Evolutionary conservation across 1,140 invertebrate species (phyloP).

Genomic region (Penaeus chinensis): DNA sequence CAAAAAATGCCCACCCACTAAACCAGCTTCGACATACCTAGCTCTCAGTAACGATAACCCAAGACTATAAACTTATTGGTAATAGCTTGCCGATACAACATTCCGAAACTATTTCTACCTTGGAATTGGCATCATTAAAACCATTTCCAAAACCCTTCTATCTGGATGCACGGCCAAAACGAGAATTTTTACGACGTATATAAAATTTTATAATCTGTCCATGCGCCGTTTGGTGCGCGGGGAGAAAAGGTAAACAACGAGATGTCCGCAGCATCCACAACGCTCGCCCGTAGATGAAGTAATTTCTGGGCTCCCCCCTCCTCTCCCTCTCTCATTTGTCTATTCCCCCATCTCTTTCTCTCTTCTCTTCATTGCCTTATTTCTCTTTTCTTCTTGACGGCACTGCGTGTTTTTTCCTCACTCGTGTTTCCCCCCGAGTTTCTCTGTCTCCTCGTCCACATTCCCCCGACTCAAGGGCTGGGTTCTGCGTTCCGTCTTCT

Average conservation of each 20-base stretch:
- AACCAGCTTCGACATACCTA: constrained; percentile 24
- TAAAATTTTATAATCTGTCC: constrained; percentile 58
- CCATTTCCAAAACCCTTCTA: constrained; percentile 57
- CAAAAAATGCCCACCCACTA: background rate
- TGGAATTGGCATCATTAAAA: constrained; percentile 57
- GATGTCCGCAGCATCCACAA: constrained; percentile 7
- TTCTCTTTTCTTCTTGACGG: too few relatives aligned
- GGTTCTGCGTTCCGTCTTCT: too few relatives aligned
- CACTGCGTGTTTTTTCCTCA: too few relatives aligned
- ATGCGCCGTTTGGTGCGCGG: constrained; percentile 50
- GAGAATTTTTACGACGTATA: constrained; percentile 57
- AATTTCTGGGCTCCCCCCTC: constrained; percentile 5
- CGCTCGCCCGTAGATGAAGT: constrained; percentile 7
- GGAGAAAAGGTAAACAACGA: constrained; percentile 40
- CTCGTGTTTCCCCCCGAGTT: too few relatives aligned
- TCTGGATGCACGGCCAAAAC: constrained; percentile 56
- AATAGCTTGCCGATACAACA: constrained; percentile 57
- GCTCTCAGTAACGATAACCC: constrained; percentile 45
- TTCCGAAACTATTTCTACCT: constrained; percentile 54
- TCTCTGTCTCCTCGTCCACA: too few relatives aligned
- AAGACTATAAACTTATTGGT: constrained; percentile 57
- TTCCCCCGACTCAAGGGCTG: too few relatives aligned
- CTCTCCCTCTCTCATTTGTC: background rate
- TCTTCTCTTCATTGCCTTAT: too few relatives aligned
- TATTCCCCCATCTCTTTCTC: too few relatives aligned